Percentiles rank a stretch among this genome's conserved stretches.
Conservation (phyloP, 2,113 vertebrate genomes). For the Ursus arctos region DNA sequence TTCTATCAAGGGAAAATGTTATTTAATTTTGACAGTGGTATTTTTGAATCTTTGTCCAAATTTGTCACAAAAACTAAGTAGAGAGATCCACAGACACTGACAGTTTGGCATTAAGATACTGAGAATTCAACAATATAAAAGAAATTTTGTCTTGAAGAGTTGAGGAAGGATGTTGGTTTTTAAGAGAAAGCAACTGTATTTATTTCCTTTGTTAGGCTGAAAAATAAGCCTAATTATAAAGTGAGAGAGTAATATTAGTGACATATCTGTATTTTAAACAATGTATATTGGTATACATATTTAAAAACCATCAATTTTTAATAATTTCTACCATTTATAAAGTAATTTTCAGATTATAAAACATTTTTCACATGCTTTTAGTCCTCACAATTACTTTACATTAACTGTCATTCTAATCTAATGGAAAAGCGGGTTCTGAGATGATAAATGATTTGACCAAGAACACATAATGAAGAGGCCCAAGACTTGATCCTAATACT, state of each 20-base stretch:
- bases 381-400: background rate
- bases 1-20: background rate
- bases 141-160: background rate
- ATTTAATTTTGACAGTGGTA: background rate
- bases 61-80: background rate
- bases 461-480: background rate
- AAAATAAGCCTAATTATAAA: conserved; percentile 14
- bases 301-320: background rate
- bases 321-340: conserved; percentile 40
- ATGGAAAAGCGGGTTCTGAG: background rate
- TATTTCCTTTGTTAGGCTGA: background rate
- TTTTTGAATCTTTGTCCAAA: conserved; percentile 25
- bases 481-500: background rate
- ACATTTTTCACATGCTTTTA: background rate
- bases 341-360: conserved; percentile 17
- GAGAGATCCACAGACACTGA: background rate
- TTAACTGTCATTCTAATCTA: conserved; percentile 27
- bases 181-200: conserved; percentile 13
- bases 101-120: conserved; percentile 6
- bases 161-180: background rate
- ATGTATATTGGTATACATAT: background rate
- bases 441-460: conserved; percentile 28
- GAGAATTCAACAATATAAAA: conserved; percentile 2
- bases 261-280: background rate
- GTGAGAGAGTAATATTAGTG: background rate